Percentiles rank a stretch among this genome's conserved stretches.
These are phyloP conservation scores for Coracias cyanogaster DNA, from an alignment of 2,797 vertebrate species.

Conservation along the genomic window DNA sequence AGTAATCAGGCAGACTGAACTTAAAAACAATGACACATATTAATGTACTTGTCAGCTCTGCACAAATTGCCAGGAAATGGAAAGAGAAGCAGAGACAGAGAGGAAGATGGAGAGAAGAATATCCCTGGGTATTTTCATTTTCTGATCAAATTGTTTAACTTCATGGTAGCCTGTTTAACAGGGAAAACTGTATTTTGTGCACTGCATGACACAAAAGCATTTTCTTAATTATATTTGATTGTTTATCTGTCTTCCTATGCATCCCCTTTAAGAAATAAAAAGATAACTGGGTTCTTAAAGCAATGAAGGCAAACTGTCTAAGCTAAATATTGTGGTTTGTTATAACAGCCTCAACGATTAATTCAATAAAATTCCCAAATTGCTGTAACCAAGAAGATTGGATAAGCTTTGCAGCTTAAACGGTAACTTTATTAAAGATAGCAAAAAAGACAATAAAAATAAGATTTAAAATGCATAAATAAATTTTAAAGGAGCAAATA, in stretches of 20 bases:
- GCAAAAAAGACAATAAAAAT: neutral
- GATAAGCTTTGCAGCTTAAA: slow-evolving; percentile 17
- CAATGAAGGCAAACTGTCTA: slow-evolving; percentile 10
- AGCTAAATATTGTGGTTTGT: neutral
- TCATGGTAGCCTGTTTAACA: neutral
- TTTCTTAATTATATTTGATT: slow-evolving; percentile 36
- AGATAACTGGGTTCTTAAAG: neutral
- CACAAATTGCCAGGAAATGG: neutral
- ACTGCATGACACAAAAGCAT: neutral
- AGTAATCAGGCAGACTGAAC: neutral
- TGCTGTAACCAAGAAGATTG: neutral
- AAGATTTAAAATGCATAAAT: neutral
- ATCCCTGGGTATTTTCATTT: neutral
- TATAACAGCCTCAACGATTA: neutral
- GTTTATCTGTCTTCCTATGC: neutral
- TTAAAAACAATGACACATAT: neutral
- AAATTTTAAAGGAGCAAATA: neutral
- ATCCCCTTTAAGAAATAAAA: neutral
- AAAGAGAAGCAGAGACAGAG: neutral
- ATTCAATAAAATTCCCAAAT: slow-evolving; percentile 39
- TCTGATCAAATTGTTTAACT: neutral
- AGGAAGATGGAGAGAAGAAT: neutral
- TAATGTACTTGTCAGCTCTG: neutral
- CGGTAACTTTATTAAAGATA: neutral
- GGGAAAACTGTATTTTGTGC: neutral